Conservation (phyloP, 2,888 invertebrate genomes). For the Uropetala carovei region DNA sequence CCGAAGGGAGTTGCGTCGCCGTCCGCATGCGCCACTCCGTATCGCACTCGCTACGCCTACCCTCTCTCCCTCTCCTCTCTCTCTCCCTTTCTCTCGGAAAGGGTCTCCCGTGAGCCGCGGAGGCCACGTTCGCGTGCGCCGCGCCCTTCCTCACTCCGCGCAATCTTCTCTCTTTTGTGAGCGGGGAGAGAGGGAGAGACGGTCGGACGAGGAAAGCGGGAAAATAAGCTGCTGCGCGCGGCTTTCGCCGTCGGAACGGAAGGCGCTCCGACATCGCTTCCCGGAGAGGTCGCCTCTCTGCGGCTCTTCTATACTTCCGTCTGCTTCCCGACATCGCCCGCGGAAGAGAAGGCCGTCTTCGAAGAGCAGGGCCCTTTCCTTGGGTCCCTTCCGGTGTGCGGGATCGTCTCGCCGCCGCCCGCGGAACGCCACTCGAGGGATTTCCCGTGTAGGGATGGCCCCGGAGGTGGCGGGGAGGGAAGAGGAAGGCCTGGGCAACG, state of each 20-base stretch:
- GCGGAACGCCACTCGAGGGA: slow-evolving; percentile 78
- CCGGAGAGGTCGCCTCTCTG: slow-evolving; percentile 41
- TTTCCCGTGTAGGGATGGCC: slow-evolving; percentile 75
- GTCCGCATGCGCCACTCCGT: not conserved
- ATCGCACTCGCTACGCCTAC: not conserved
- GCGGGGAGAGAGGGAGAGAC: not conserved
- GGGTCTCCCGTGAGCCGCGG: not conserved
- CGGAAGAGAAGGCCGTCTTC: not conserved
- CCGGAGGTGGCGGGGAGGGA: slow-evolving; percentile 45
- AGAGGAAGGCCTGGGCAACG: slow-evolving; percentile 48
- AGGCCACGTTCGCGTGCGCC: slow-evolving; percentile 13
- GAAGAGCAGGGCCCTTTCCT: not conserved
- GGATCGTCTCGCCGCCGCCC: slow-evolving; percentile 72
- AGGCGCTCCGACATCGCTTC: not conserved
- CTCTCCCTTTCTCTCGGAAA: slow-evolving; percentile 17
- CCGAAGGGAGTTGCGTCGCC: not conserved
- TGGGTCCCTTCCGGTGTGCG: not conserved
- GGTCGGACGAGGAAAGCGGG: not conserved
- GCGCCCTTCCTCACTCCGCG: not conserved
- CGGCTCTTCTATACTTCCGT: not conserved
- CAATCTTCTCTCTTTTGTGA: not conserved
- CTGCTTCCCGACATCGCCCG: not conserved
- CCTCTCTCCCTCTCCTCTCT: not conserved
- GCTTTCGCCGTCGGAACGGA: slow-evolving; percentile 42
- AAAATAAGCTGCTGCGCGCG: not conserved